Base-by-base conservation (phyloP, 2,797 vertebrate species). In the Sciurus vulgaris region DNA sequence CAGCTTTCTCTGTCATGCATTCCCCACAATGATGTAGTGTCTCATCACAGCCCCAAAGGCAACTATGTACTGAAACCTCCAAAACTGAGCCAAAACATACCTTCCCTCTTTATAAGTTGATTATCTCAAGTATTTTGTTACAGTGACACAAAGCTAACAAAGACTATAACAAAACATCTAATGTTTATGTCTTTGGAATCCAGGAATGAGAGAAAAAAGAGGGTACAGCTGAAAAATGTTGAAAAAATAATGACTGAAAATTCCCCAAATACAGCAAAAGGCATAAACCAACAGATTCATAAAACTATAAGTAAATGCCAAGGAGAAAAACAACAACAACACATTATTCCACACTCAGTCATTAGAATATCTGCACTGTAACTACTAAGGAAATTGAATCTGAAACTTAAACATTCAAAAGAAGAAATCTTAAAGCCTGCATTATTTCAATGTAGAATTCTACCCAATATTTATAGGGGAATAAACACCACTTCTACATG, bases 201-300 rank as follows among this genome's bases (percentile, higher is more conserved):
- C 4, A 78, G 38, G 26, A 85, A 67, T 33, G 56, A 74, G 24
- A 59, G 26, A 10, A n/a, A 49, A 77, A 82, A 70, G 14, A 59
- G 9, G 13, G 26, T 20, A 1, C 18, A 35, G 54, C 12, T 70
- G 61, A 61, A 89, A 91, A 41, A 18, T n/a, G 33, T 74, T 88
- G 79, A 15, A 73, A 67, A 61, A 78, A 30, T 73, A 90, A 89
- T n/a, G n/a, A 12, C 20, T 63, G 18, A 95, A 84, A 95, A 61
- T 3, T 41, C 41, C 26, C 56, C 47, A 74, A 76, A 79, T 41
- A 63, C 38, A 61, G 67, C 13, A 44, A 88, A 91, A 89, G 18
- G 20, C 49, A 63, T 30, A 33, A 54, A 87, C 7, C 18, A 77
- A 91, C 28, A 30, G 44, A 83, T 65, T 86, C 20, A 70, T 47